A percentile compares a stretch with the other conserved stretches of the same genome.
Conservation (phyloP, 1,140 invertebrate genomes). For the Drosophila novamexicana region DNA sequence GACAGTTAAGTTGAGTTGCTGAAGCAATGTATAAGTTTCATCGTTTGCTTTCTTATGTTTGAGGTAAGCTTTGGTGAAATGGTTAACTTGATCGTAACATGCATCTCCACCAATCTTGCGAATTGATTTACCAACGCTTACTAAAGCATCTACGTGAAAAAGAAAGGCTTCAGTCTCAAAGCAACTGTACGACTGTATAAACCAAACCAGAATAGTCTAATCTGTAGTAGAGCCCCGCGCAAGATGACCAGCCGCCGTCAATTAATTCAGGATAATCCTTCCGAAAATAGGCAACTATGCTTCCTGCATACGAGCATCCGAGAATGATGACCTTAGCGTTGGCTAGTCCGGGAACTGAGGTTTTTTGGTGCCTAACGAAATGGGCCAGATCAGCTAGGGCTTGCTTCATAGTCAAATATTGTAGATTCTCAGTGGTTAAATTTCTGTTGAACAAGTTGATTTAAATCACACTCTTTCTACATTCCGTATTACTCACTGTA, state of each 20-base stretch:
- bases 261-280: constrained; percentile 91
- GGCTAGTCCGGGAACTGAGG: constrained; percentile 70
- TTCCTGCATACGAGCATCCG: constrained; percentile 92
- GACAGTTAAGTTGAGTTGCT: constrained; percentile 5
- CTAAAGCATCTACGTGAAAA: constrained; percentile 1
- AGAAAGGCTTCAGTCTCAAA: background rate
- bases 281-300: constrained; percentile 90
- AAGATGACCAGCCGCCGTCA: constrained; percentile 89
- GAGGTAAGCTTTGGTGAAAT: constrained; percentile 6
- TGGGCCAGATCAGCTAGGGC: constrained; percentile 89
- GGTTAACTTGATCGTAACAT: constrained; percentile 23
- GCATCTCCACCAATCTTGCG: constrained; percentile 30
- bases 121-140: constrained; percentile 28
- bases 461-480: background rate
- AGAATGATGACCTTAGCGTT: constrained; percentile 86
- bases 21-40: constrained; percentile 3
- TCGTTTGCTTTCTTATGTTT: constrained; percentile 15
- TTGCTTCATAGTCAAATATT: constrained; percentile 88
- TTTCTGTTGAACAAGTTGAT: constrained; percentile 77
- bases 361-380: constrained; percentile 87
- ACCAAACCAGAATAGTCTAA: constrained; percentile 41
- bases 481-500: constrained; percentile 80
- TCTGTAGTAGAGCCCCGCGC: constrained; percentile 87
- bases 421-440: constrained; percentile 86
- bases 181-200: too few relatives aligned